Evolutionary conservation across 2,113 vertebrate genomes (phyloP), one percentile per base, ranked within the genome.

Genomic region (Nibea coibor): DNA sequence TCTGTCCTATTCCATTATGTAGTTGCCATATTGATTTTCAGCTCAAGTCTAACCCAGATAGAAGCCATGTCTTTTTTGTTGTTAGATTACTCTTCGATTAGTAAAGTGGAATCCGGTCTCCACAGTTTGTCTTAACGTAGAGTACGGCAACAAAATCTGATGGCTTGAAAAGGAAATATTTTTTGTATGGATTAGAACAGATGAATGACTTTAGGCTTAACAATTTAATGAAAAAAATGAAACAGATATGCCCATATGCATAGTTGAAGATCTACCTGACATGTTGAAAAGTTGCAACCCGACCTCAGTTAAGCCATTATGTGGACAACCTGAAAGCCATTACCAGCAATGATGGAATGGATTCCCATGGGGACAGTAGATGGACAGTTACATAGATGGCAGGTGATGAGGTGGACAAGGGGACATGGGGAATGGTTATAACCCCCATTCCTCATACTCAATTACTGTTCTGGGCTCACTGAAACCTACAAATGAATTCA

Each of bases 301-400:
- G 81, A 75, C 81, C 73, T 85, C 72, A 67, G 76, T 82, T 77
- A 69, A 88, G 78, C 88, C 87, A 91, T 91, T 92, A 92, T 87
- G 80, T 77, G 87, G 45, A 83, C 85, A 84, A 85, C 63, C 84
- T 84, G 71, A 92, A 90, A 89, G 63, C 90, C 67, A 92, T 92
- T 91, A 89, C 81, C 31, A 72, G 86, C 81, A 74, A 86, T 90
- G 91, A 93, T 92, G 76, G 86, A 88, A 88, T 75, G 70, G 78
- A 88, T 88, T 93, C 89, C 87, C 92, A 72, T 61, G 79, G 77
- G 92, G 72, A 83, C 65, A 66, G 77, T 67, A 70, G 89, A 88
- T 68, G 87, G 88, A 90, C 88, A 88, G 90, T 88, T 91, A 89
- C 91, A 90, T 83, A 81, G 84, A 89, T 87, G 85, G 83, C 85